These are phyloP conservation scores for Loripinus fragilis DNA, from an alignment of 2,888 invertebrate genomes.

Conservation along the genomic window DNA sequence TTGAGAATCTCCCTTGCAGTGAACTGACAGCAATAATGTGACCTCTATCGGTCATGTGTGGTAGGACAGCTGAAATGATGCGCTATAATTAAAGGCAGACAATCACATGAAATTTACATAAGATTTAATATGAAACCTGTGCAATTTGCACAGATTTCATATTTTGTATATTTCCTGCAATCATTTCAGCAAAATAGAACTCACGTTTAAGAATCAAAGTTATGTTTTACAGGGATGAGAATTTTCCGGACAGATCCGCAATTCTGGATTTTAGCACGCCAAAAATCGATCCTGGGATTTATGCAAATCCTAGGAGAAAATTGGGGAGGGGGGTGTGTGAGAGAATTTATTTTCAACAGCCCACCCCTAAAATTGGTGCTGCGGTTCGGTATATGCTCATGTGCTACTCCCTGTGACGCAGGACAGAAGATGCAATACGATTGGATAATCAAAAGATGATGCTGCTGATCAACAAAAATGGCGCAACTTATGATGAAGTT, in stretches of 20 bases:
- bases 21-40: constrained; percentile 95
- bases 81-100: too few relatives aligned
- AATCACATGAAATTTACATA: too few relatives aligned
- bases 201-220: too few relatives aligned
- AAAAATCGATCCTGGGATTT: neutral
- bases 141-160: too few relatives aligned
- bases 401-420: too few relatives aligned
- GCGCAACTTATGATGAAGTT: neutral
- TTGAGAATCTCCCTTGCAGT: constrained; percentile 94
- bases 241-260: constrained; percentile 9
- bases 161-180: too few relatives aligned
- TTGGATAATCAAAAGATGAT: neutral
- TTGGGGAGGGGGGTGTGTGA: neutral
- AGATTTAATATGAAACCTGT: too few relatives aligned
- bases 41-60: constrained; percentile 92
- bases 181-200: too few relatives aligned
- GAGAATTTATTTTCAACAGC: neutral
- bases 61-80: constrained; percentile 90
- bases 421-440: too few relatives aligned
- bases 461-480: neutral
- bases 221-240: constrained; percentile 9
- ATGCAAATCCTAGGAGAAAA: constrained; percentile 4
- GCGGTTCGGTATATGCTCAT: too few relatives aligned
- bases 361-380: neutral
- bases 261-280: neutral